phyloP scores from a whole-genome alignment of 2,113 vertebrate genomes.

The Callaeas wilsoni region DNA sequence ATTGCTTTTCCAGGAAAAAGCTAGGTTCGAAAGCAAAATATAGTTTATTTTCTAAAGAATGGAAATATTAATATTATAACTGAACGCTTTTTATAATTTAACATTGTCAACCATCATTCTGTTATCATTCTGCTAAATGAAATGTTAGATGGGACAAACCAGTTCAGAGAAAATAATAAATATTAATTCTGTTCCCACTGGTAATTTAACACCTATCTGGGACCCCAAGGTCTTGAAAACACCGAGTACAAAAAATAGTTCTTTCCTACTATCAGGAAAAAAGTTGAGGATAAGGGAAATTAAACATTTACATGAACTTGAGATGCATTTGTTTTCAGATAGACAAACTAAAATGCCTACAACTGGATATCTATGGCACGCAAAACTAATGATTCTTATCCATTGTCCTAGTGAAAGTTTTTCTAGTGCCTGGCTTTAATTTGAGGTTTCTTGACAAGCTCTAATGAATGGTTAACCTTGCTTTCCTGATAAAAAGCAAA shows the following conservation, averaged over 20 bases:
- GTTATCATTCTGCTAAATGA: neutral
- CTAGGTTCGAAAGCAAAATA: neutral
- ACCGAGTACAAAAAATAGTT: neutral
- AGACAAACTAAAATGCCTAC: neutral
- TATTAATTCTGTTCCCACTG: neutral
- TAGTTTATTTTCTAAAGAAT: neutral
- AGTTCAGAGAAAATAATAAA: neutral
- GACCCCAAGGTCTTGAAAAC: neutral
- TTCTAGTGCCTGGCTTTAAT: neutral
- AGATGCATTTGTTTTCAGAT: neutral
- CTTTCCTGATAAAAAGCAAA: neutral
- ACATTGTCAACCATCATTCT: neutral
- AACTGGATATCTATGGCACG: neutral
- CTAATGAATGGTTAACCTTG: neutral
- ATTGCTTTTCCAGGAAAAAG: conserved; percentile 22
- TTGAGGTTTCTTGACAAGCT: neutral
- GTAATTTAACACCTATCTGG: neutral
- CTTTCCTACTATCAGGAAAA: neutral
- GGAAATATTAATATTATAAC: neutral
- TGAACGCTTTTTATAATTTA: neutral
- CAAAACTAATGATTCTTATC: neutral
- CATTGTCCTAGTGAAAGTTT: neutral
- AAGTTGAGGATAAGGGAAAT: neutral
- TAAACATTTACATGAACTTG: neutral
- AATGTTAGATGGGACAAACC: neutral